These are phyloP conservation scores for Actinernus sp. DNA, from an alignment of 92 coral and sea anemone genomes.

Conservation along the genomic window DNA sequence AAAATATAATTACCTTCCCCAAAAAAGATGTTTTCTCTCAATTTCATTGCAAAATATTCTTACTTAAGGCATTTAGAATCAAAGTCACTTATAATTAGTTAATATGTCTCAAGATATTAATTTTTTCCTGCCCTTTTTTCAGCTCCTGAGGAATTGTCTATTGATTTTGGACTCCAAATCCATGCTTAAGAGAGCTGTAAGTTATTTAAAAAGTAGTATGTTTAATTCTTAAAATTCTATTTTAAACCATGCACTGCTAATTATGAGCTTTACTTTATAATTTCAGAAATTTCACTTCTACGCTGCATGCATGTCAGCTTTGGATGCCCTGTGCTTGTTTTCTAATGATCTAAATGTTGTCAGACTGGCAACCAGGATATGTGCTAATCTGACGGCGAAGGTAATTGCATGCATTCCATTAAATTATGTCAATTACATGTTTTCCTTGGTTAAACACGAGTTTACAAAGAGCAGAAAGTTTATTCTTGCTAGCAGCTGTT, in stretches of 20 bases:
- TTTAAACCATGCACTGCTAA: not conserved
- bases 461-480: not conserved
- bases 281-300: constrained; percentile 64
- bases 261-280: not conserved
- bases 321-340: constrained; percentile 73
- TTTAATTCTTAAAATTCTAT: not conserved
- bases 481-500: too few relatives aligned
- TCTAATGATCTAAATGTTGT: constrained; percentile 58
- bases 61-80: too few relatives aligned
- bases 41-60: too few relatives aligned
- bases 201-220: constrained; percentile 10
- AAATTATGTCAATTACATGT: too few relatives aligned
- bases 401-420: constrained; percentile 14
- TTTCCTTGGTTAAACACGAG: too few relatives aligned
- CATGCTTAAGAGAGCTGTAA: constrained; percentile 73
- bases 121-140: not conserved
- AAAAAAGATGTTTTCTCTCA: too few relatives aligned
- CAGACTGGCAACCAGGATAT: constrained; percentile 63
- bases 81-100: too few relatives aligned
- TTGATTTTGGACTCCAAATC: constrained; percentile 70
- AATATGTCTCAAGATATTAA: too few relatives aligned
- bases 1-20: too few relatives aligned
- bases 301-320: constrained; percentile 48
- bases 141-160: constrained; percentile 77
- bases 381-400: constrained; percentile 70